Evolutionary conservation across 2,888 invertebrate species (phyloP).

Genomic region (Frankliniella fusca): DNA sequence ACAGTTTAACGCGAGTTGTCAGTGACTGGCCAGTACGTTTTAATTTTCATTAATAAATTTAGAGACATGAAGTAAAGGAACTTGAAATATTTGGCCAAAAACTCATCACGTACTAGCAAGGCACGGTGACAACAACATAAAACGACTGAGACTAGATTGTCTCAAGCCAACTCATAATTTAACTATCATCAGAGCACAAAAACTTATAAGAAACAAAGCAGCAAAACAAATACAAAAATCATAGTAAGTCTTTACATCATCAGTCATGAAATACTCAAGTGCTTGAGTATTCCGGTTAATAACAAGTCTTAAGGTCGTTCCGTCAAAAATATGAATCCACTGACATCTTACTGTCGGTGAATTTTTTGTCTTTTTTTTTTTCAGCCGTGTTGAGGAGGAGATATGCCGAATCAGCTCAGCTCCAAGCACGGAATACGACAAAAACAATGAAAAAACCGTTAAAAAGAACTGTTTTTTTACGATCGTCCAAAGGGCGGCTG

Average conservation of each 20-base stretch:
- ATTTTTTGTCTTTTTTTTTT: no score
- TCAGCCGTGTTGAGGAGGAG: no score
- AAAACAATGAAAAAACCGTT: no score
- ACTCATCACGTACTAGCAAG: background rate
- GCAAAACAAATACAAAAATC: background rate
- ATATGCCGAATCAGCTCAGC: no score
- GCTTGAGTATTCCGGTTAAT: no score
- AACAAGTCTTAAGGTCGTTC: no score
- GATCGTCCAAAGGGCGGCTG: no score
- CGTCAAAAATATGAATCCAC: no score
- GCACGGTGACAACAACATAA: background rate
- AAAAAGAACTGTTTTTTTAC: no score
- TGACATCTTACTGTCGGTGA: no score
- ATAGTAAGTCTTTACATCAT: background rate
- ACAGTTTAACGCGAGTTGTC: background rate
- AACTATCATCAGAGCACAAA: background rate
- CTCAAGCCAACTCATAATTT: background rate
- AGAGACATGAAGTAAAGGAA: background rate
- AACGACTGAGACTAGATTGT: background rate
- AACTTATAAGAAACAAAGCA: no score
- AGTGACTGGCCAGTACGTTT: constrained; percentile 4
- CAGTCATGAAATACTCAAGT: background rate
- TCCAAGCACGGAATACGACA: no score
- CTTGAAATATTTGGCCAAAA: background rate
- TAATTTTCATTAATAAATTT: background rate